A percentile compares a stretch with the other conserved stretches of the same genome.
Conservation (phyloP, 1,140 invertebrate species). For the Orchesella cincta region DNA sequence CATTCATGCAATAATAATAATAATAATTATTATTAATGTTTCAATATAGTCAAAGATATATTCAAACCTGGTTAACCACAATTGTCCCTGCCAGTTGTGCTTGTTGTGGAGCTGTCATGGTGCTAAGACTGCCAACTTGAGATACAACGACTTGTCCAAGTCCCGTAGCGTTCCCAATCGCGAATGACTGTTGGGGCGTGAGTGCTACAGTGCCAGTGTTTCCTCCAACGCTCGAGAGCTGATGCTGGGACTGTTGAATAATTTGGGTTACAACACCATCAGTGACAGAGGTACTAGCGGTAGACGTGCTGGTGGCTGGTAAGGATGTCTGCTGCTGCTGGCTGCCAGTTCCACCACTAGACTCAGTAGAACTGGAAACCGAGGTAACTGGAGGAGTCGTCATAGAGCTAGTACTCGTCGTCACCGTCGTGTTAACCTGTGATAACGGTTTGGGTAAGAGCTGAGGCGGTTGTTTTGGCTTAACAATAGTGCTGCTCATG, state of each 20-base stretch:
- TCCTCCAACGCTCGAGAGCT: constrained; percentile 22
- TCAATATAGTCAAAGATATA: not conserved
- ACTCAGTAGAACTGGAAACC: constrained; percentile 6
- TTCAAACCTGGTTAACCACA: constrained; percentile 49
- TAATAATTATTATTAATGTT: not conserved
- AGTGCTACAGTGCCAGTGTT: constrained; percentile 20
- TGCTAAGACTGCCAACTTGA: constrained; percentile 34
- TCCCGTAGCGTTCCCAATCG: constrained; percentile 39
- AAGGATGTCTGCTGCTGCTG: constrained; percentile 12
- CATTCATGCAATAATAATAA: not conserved
- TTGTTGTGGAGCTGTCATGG: constrained; percentile 40
- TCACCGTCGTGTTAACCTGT: not conserved
- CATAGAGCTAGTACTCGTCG: not conserved
- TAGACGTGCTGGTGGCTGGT: not conserved
- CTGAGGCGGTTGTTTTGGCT: constrained; percentile 45
- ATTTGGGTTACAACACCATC: constrained; percentile 31
- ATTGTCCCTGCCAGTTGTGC: constrained; percentile 45
- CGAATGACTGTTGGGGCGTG: constrained; percentile 39
- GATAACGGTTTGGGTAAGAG: constrained; percentile 47
- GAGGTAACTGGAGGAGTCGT: constrained; percentile 18
- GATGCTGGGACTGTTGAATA: constrained; percentile 40
- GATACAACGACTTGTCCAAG: constrained; percentile 47
- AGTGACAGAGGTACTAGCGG: not conserved
- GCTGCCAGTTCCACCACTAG: not conserved
- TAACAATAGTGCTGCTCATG: constrained; percentile 23